These are phyloP conservation scores for Rhombomys opimus DNA, from an alignment of 2,113 vertebrate genomes.

Conservation along the genomic window DNA sequence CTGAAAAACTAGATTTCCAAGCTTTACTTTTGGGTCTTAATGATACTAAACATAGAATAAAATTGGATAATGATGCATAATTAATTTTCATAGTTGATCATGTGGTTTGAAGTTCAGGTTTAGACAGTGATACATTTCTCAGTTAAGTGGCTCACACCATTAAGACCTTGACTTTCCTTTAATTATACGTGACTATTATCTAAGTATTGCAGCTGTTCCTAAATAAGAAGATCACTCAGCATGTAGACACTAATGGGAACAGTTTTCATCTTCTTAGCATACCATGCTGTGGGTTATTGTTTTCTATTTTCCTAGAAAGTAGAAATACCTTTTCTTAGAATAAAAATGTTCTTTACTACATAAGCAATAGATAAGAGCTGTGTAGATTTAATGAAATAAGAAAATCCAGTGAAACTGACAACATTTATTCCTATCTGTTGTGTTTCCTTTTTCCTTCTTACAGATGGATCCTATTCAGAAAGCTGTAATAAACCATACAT, in stretches of 20 bases:
- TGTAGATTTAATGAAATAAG: conserved; percentile 69
- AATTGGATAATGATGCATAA: neutral
- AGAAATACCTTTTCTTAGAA: conserved; percentile 65
- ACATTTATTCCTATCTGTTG: conserved; percentile 88
- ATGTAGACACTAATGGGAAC: conserved; percentile 16
- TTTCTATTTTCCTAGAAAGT: conserved; percentile 60
- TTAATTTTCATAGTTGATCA: conserved; percentile 27
- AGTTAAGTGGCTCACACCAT: neutral
- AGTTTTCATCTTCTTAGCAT: conserved; percentile 72
- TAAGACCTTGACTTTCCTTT: conserved; percentile 55
- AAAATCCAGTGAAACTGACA: conserved; percentile 80
- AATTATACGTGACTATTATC: conserved; percentile 64
- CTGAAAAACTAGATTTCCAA: neutral
- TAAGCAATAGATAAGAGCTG: conserved; percentile 44
- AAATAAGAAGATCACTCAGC: conserved; percentile 59
- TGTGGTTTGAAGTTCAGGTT: conserved; percentile 11
- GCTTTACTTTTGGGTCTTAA: neutral
- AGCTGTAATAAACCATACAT: conserved; percentile 97
- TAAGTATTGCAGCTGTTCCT: conserved; percentile 41
- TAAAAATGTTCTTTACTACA: conserved; percentile 70
- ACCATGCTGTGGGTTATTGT: conserved; percentile 8
- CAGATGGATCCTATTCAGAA: conserved; percentile 99
- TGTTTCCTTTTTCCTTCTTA: conserved; percentile 83
- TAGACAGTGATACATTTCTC: neutral
- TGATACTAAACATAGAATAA: neutral